Base-by-base conservation (phyloP, 1,140 invertebrate species). In the Macrobrachium rosenbergii region DNA sequence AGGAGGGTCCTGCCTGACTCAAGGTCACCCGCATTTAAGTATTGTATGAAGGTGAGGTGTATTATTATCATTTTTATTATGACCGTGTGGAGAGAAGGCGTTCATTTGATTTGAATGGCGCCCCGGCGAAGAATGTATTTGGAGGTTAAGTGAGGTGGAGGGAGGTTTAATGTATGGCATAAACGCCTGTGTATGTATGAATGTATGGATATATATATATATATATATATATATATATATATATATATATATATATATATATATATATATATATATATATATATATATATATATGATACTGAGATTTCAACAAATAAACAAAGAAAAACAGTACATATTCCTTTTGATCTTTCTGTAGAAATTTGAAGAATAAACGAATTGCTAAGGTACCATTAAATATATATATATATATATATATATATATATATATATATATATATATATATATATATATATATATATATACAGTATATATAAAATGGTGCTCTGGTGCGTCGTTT, bases 341-440 rank as follows among this genome's bases (percentile, higher is more conserved):
- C n/a, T n/a, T n/a, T n/a, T n/a, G n/a, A n/a, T n/a, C n/a, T n/a
- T n/a, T n/a, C n/a, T n/a, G n/a, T n/a, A n/a, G n/a, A n/a, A n/a
- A n/a, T n/a, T n/a, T n/a, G n/a, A n/a, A n/a, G n/a, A n/a, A n/a
- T n/a, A n/a, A n/a, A n/a, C n/a, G n/a, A n/a, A n/a, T n/a, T n/a
- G n/a, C n/a, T n/a, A n/a, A n/a, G n/a, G n/a, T n/a, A n/a, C n/a
- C n/a, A n/a, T n/a, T n/a, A n/a, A n/a, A 69, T 19, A 69, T 19
- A 69, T 19, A 69, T 19, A 69, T 19, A 69, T 19, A 69, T 1
- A 69, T 69, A 69, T 69, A 5, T 69, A 69, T 69, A 69, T 5
- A 69, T 69, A 69, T 69, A 69, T 69, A 69, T 69, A 69, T 69
- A 69, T 69, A 69, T 69, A 69, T 69, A 69, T 69, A 69, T 69